Base-by-base conservation (phyloP, 2,797 vertebrate species). In the Austrolebias charrua region DNA sequence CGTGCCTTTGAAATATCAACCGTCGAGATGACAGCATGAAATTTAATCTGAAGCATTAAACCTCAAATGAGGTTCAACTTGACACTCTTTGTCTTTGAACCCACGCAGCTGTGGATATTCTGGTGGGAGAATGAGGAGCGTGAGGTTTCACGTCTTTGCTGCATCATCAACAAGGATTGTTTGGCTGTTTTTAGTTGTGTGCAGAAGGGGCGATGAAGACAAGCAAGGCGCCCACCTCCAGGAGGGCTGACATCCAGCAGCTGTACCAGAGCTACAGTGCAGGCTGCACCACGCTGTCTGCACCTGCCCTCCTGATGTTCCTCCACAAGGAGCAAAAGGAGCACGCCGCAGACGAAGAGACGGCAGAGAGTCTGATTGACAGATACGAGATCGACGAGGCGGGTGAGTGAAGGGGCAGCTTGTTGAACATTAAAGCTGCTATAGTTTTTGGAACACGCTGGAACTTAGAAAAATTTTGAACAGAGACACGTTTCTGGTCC, bases 331-430 rank as follows among this genome's bases (percentile, higher is more conserved):
- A 94, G 35, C 95, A 95, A 74, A 80, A 79, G 82, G 73, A 87
- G 72, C 14, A 73, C 31, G 40, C 83, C 6, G 85, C 69, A 15
- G 67, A 40, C 62, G 50, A 82, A 60, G 73, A 31, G 29, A 80
- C 50, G 15, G 89, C 76, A 4, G 85, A 80, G 52, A 79, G 78
- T 53, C 76, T 95, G 70, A 95, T 95, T 80, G 63, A 93, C 55
- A 93, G 83, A 87, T 92, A 93, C 66, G 95, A 97, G 66, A 94
- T 94, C 48, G 84, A 95, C 12, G 87, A 92, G 62, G 90, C 92
- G 83, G 93, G 95, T 96, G 91, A 68, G 85, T 63, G 59, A 63
- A 46, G 42, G 33, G 24, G 55, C 43, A 53, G 16, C 50, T 28
- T 16, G 46, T 38, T 64, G 56, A 31, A 77, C 40, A 38, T 80